Conservation (phyloP, 2,797 vertebrate species). For the Neostethus bicornis region DNA sequence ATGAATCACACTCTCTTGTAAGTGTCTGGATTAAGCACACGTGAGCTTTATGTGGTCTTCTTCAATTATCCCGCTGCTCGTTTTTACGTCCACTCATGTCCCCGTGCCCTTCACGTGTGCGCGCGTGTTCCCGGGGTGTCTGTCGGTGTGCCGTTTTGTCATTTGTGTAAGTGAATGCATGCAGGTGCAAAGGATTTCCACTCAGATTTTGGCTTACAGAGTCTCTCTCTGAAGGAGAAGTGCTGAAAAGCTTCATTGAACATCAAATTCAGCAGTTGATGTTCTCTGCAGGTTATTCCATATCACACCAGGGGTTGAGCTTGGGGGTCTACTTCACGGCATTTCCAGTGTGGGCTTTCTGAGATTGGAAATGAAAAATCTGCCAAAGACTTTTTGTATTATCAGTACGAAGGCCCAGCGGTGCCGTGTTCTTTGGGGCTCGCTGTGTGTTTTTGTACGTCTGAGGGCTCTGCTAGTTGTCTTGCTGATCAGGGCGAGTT, state of each 20-base stretch:
- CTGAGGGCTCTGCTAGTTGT: constrained; percentile 46
- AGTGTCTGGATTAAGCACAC: constrained; percentile 80
- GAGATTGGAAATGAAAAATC: constrained; percentile 66
- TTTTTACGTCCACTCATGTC: constrained; percentile 29
- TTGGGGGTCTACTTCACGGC: constrained; percentile 61
- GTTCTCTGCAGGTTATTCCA: constrained; percentile 68
- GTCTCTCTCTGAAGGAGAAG: constrained; percentile 31
- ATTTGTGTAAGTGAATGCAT: constrained; percentile 23
- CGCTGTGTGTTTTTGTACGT: constrained; percentile 2
- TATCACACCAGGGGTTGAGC: constrained; percentile 62
- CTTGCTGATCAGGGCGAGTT: constrained; percentile 64
- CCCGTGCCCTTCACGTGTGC: not conserved
- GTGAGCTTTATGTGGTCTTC: constrained; percentile 73
- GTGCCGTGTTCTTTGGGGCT: constrained; percentile 41
- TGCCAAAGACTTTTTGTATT: constrained; percentile 62
- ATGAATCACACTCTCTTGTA: constrained; percentile 80
- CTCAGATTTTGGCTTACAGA: constrained; percentile 41
- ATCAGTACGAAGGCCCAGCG: constrained; percentile 55
- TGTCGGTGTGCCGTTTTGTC: constrained; percentile 15
- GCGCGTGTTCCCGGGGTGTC: constrained; percentile 10
- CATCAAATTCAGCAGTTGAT: constrained; percentile 63
- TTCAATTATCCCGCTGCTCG: constrained; percentile 60
- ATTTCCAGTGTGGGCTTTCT: constrained; percentile 56
- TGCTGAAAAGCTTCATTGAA: constrained; percentile 53
- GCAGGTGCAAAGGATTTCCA: constrained; percentile 35